Evolutionary conservation across 1,140 invertebrate genomes (phyloP), one percentile per base, ranked within the genome.

Genomic region (Palaemon carinicauda): DNA sequence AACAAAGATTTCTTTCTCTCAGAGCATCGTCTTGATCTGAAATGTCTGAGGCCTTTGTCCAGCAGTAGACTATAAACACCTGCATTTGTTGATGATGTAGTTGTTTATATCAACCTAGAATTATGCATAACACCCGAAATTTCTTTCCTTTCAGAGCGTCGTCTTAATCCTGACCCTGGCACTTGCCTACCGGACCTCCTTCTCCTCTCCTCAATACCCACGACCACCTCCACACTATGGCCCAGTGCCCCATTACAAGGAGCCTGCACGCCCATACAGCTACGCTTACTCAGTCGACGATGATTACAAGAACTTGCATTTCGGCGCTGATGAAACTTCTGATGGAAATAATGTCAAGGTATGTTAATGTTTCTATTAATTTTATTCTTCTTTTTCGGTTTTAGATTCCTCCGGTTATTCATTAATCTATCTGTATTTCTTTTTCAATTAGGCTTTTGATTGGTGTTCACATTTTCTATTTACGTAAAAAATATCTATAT

Each of bases 271-370:
- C 17, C 85, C 88, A 19, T 89, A 89, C 88, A 82, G 65, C 51
- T 88, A 87, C 73, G 53, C 71, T 31, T 89, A 89, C 75, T 53
- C 53, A 21, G 85, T 89, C 10, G 81, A 85, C 21, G 83, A 87
- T 65, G 54, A 87, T 17, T 81, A 87, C 56, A 87, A 82, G 54
- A 87, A 83, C 27, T 50, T 87, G 24, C 73, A 79, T 24, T 88
- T 85, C 81, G 75, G 88, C 29, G 85, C 82, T 29, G 74, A 78
- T 12, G 78, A 87, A 31, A 31, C 80, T 24, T 87, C 87, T 0
- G 75, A 89, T 53, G 84, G 69, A 7, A 60, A 83, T 69, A 65
- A 50, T 19, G 85, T 80, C n/a, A 87, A 89, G 80, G 80, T 82
- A 31, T 27, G 80, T 10, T 14, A 19, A 29, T 17, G 29, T 5